Conservation (phyloP, 2,113 vertebrate species). For the Leucopternis melanops region DNA sequence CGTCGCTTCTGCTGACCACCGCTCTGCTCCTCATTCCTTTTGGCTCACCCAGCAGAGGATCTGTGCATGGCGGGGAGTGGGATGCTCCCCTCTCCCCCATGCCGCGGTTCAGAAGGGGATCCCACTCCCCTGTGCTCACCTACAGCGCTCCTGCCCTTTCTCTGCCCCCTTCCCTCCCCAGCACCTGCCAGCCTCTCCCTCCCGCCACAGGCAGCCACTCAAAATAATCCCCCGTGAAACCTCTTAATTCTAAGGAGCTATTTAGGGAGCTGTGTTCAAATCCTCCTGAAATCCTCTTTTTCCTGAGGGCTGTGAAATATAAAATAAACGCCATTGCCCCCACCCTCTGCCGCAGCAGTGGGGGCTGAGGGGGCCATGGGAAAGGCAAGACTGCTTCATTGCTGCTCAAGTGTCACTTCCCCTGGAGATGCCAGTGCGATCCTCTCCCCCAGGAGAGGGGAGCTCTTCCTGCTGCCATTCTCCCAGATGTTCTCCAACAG, state of each 20-base stretch:
- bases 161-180: neutral
- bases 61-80: accelerated
- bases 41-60: neutral
- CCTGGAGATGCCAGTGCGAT: accelerated
- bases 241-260: conserved; percentile 49
- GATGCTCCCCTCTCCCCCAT: neutral
- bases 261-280: conserved; percentile 45
- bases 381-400: neutral
- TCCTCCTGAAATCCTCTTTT: conserved; percentile 50
- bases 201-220: accelerated
- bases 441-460: neutral
- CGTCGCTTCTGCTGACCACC: neutral
- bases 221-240: conserved; percentile 9
- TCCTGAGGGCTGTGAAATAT: neutral
- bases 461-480: neutral
- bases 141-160: neutral
- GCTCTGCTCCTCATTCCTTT: neutral
- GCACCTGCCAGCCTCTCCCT: neutral
- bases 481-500: neutral
- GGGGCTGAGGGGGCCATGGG: neutral
- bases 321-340: neutral
- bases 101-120: neutral
- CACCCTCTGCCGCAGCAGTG: neutral
- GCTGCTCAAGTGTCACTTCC: neutral
- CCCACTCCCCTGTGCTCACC: neutral